Conservation (phyloP, 2,113 vertebrate species). For the Nibea albiflora region DNA sequence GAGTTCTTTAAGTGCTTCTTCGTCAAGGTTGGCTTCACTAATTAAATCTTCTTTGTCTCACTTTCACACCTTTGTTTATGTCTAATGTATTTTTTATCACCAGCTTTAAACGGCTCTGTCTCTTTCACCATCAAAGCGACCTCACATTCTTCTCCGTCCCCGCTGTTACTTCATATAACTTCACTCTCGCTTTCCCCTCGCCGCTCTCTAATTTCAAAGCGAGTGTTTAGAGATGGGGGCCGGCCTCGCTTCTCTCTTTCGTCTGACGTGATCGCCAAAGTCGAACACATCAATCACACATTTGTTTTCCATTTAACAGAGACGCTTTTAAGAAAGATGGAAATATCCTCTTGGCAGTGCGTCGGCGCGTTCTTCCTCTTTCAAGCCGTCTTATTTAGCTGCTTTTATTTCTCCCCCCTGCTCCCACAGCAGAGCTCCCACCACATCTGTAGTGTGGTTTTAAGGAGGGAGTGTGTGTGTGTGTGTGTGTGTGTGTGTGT, state of each 20-base stretch:
- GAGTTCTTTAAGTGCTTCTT: background rate
- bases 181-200: constrained; percentile 23
- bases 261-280: constrained; percentile 41
- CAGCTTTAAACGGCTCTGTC: background rate
- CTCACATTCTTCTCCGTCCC: constrained; percentile 40
- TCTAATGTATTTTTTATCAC: constrained; percentile 34
- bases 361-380: constrained; percentile 47
- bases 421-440: constrained; percentile 38
- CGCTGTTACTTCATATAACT: constrained; percentile 17
- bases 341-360: constrained; percentile 66
- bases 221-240: constrained; percentile 11
- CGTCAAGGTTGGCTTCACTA: background rate
- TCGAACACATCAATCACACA: constrained; percentile 67
- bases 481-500: constrained; percentile 28
- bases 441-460: constrained; percentile 67
- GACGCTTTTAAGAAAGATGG: constrained; percentile 64
- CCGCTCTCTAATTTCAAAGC: constrained; percentile 61
- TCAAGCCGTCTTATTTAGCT: constrained; percentile 58
- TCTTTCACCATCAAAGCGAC: constrained; percentile 40
- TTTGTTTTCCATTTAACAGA: constrained; percentile 71
- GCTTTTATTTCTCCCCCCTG: constrained; percentile 7
- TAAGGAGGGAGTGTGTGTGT: constrained; percentile 33
- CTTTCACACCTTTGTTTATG: constrained; percentile 27
- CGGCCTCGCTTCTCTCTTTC: constrained; percentile 21
- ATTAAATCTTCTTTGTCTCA: constrained; percentile 15